Evolutionary conservation across 2,888 invertebrate species (phyloP).

Genomic region (Syrista parreyssii): DNA sequence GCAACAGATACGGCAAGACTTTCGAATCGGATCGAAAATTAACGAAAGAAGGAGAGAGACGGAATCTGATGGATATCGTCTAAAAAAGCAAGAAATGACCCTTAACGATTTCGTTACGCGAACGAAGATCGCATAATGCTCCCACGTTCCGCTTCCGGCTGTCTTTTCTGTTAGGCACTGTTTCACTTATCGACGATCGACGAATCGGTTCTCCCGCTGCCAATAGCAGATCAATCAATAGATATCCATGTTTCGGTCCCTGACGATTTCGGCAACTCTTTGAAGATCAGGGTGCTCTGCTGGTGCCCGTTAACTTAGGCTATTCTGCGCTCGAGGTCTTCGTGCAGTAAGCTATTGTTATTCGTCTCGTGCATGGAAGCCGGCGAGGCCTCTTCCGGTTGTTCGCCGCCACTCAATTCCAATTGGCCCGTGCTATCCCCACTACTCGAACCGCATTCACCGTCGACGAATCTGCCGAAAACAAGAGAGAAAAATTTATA

Average conservation of each 20-base stretch:
- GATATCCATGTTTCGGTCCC: neutral
- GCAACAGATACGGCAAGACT: neutral
- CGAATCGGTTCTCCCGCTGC: neutral
- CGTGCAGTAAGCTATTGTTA: conserved; percentile 70
- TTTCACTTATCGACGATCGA: neutral
- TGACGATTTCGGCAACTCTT: neutral
- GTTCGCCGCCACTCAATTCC: conserved; percentile 61
- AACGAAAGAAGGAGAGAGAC: neutral
- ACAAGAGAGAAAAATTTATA: neutral
- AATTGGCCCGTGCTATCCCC: conserved; percentile 61
- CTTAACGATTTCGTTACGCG: neutral
- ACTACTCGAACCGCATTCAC: conserved; percentile 63
- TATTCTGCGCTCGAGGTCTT: conserved; percentile 68
- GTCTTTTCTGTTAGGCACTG: neutral
- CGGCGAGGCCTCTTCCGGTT: conserved; percentile 60
- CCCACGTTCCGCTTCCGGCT: neutral
- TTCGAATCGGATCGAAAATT: neutral
- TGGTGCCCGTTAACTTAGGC: conserved; percentile 17
- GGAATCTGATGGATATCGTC: neutral
- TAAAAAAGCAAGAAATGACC: neutral
- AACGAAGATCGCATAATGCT: neutral
- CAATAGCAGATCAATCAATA: neutral
- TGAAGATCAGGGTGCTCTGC: neutral
- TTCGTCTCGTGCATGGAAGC: conserved; percentile 67
- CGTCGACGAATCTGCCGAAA: conserved; percentile 59